A percentile compares a stretch with the other conserved stretches of the same genome.
These are phyloP conservation scores for Carassius auratus DNA, from an alignment of 2,113 vertebrate species.

Conservation along the genomic window DNA sequence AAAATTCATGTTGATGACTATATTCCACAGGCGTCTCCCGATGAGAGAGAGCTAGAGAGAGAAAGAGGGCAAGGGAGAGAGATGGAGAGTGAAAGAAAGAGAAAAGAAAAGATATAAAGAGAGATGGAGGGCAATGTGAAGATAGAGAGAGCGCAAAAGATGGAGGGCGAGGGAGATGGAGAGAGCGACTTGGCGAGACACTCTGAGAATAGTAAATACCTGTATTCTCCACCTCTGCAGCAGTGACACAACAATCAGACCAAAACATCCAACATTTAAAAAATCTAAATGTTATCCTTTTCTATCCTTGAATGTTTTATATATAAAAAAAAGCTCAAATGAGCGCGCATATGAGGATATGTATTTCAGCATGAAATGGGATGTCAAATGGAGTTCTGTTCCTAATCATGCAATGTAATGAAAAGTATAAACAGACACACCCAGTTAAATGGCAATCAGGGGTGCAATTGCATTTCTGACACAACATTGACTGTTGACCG, in stretches of 20 bases:
- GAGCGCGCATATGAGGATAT: neutral
- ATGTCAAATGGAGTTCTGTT: neutral
- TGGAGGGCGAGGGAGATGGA: constrained; percentile 47
- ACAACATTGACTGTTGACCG: constrained; percentile 9
- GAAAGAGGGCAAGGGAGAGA: neutral
- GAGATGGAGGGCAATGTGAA: constrained; percentile 53
- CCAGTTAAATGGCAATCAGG: constrained; percentile 24
- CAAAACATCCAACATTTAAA: neutral
- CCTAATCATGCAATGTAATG: neutral
- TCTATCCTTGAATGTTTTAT: neutral
- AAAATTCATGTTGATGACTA: constrained; percentile 52
- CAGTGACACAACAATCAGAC: constrained; percentile 38
- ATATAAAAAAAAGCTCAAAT: neutral
- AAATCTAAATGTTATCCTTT: neutral
- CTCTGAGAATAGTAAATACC: constrained; percentile 61
- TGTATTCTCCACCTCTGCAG: constrained; percentile 49
- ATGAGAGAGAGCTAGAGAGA: constrained; percentile 38
- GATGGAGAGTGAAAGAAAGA: constrained; percentile 15
- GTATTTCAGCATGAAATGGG: neutral
- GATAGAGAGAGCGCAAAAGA: constrained; percentile 20
- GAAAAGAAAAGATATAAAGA: constrained; percentile 53
- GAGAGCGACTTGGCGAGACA: constrained; percentile 33
- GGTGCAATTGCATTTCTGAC: constrained; percentile 6
- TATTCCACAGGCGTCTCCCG: constrained; percentile 56
- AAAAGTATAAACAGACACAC: neutral